Evolutionary conservation across 2,113 vertebrate genomes (phyloP).

Genomic region (Oreochromis spilurus): DNA sequence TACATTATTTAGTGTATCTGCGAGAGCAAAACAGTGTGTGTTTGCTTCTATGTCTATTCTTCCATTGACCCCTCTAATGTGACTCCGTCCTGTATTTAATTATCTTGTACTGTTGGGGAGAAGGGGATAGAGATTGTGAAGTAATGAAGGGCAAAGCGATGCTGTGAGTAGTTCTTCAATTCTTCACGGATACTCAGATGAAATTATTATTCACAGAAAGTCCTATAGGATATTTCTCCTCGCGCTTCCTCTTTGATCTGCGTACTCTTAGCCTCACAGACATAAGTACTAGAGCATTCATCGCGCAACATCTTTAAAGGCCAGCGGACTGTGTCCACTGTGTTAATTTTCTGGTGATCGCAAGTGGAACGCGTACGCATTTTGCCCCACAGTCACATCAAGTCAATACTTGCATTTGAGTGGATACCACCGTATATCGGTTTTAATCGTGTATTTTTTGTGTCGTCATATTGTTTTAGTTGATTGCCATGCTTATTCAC

Average conservation of each 20-base stretch:
- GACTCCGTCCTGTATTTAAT: slow-evolving; percentile 5
- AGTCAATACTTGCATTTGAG: slow-evolving; percentile 1
- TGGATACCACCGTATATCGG: neutral
- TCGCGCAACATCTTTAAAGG: neutral
- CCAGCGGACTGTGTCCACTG: neutral
- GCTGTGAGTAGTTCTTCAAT: slow-evolving; percentile 5
- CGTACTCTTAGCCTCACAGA: neutral
- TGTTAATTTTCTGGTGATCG: neutral
- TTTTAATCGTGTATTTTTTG: slow-evolving; percentile 24
- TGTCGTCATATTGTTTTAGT: slow-evolving; percentile 43
- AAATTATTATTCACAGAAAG: slow-evolving; percentile 23
- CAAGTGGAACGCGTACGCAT: neutral
- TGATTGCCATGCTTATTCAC: slow-evolving; percentile 53
- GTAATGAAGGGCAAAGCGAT: neutral
- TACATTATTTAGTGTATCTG: neutral
- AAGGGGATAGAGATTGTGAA: neutral
- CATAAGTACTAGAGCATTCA: neutral
- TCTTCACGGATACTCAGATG: slow-evolving; percentile 9
- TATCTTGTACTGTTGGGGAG: neutral
- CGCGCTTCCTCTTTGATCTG: slow-evolving; percentile 57
- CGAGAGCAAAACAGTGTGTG: neutral
- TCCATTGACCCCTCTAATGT: slow-evolving; percentile 22
- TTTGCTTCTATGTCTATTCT: slow-evolving; percentile 6
- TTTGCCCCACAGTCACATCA: neutral
- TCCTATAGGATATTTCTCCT: slow-evolving; percentile 25